Percentiles rank a stretch among this genome's conserved stretches.
phyloP scores from a whole-genome alignment of 2,797 vertebrate species.

The Tamandua tetradactyla region DNA sequence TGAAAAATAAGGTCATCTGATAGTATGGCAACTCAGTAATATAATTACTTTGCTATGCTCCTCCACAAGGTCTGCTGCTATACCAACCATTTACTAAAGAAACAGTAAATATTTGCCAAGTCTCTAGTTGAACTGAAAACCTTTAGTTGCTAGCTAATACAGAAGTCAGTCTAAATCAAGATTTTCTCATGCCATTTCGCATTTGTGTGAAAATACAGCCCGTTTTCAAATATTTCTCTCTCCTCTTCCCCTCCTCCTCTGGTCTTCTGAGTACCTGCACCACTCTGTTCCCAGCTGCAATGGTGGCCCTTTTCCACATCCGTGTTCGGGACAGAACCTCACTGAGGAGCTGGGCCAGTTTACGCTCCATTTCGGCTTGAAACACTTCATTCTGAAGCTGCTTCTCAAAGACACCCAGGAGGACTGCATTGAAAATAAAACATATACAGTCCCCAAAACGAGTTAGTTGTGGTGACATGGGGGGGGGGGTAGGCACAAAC shows the following conservation, averaged over 20 bases:
- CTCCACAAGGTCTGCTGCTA: neutral
- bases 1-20: neutral
- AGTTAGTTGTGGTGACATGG: neutral
- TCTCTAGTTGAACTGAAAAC: neutral
- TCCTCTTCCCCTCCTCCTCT: neutral
- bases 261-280: slow-evolving; percentile 89
- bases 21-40: neutral
- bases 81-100: too few species aligned
- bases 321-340: slow-evolving; percentile 90
- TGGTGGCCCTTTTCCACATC: slow-evolving; percentile 93
- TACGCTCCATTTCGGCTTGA: slow-evolving; percentile 94
- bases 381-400: slow-evolving; percentile 92
- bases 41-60: neutral
- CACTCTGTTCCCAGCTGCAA: slow-evolving; percentile 89
- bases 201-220: neutral
- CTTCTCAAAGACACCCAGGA: slow-evolving; percentile 93
- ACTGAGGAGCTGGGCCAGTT: slow-evolving; percentile 92
- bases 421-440: slow-evolving; percentile 85
- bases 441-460: neutral
- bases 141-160: fast-evolving
- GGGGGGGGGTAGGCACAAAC: too few species aligned
- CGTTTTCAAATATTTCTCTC: neutral
- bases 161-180: neutral
- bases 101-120: neutral
- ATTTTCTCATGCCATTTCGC: neutral